Evolutionary conservation across 2,888 invertebrate genomes (phyloP).

Genomic region (Cistogaster globosa): DNA sequence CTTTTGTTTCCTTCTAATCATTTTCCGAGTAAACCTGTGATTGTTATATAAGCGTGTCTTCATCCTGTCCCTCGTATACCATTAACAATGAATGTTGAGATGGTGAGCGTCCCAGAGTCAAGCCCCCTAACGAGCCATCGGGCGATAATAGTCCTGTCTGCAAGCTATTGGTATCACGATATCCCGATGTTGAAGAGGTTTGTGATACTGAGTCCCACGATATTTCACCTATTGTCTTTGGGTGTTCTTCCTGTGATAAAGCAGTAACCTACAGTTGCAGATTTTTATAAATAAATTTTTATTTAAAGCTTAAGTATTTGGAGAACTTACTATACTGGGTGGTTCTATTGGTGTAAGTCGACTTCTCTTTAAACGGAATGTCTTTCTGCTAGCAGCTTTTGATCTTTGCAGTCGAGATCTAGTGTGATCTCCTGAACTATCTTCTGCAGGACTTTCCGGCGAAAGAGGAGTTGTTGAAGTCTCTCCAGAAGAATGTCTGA

Average conservation of each 20-base stretch:
- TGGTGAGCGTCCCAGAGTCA: conserved; percentile 87
- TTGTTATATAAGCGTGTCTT: conserved; percentile 91
- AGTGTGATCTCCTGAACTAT: conserved; percentile 86
- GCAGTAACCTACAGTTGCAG: conserved; percentile 74
- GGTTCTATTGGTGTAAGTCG: conserved; percentile 89
- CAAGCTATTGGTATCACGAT: conserved; percentile 87
- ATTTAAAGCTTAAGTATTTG: background rate
- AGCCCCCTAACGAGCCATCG: conserved; percentile 85
- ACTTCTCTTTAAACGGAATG: conserved; percentile 91
- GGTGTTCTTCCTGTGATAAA: conserved; percentile 76
- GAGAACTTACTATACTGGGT: conserved; percentile 78
- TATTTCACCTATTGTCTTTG: conserved; percentile 85
- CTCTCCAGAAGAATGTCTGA: conserved; percentile 91
- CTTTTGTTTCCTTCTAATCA: background rate
- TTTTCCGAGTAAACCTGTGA: conserved; percentile 75
- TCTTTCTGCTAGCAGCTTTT: conserved; percentile 96
- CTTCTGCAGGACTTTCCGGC: conserved; percentile 88
- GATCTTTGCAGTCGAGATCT: conserved; percentile 91
- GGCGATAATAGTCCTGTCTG: conserved; percentile 83
- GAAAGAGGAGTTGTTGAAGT: conserved; percentile 90
- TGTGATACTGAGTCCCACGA: conserved; percentile 93
- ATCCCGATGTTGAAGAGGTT: conserved; percentile 94
- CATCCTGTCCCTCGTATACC: conserved; percentile 91
- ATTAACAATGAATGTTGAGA: conserved; percentile 91
- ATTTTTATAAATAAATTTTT: background rate